A percentile compares a stretch with the other conserved stretches of the same genome.
Conservation (phyloP, 2,888 invertebrate genomes). For the Aethes cnicana region DNA sequence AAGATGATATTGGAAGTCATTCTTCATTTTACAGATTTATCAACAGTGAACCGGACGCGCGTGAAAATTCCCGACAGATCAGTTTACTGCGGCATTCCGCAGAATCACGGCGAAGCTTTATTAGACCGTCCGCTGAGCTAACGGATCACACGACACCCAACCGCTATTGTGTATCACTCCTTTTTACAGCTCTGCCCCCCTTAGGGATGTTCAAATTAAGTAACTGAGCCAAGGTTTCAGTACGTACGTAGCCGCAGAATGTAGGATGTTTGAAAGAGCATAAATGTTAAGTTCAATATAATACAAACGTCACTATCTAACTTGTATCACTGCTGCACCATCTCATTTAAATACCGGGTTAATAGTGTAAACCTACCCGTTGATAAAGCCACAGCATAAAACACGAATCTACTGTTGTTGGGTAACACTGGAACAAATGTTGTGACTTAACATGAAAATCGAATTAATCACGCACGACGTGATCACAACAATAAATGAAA, state of each 20-base stretch:
- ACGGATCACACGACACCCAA: conserved; percentile 20
- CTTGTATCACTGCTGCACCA: no score
- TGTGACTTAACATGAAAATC: conserved; percentile 60
- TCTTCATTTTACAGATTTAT: background rate
- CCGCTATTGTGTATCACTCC: conserved; percentile 24
- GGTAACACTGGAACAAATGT: conserved; percentile 49
- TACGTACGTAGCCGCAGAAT: no score
- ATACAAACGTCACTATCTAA: no score
- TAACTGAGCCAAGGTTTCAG: no score
- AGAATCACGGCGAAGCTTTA: conserved; percentile 57
- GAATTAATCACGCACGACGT: conserved; percentile 76
- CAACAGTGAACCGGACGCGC: background rate
- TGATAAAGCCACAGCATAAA: no score
- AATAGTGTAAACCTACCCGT: no score
- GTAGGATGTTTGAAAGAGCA: no score
- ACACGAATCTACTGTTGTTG: no score
- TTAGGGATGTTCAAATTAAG: background rate
- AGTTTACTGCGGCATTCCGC: conserved; percentile 66
- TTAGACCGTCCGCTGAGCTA: conserved; percentile 40
- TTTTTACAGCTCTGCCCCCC: conserved; percentile 15
- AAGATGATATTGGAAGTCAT: conserved; percentile 2
- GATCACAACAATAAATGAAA: conserved; percentile 64
- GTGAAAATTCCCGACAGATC: conserved; percentile 45
- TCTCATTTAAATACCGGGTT: no score
- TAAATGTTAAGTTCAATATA: no score